Percentiles rank a stretch among this genome's conserved stretches.
Conservation (phyloP, 1,140 invertebrate genomes). For the Archivesica marissinica region DNA sequence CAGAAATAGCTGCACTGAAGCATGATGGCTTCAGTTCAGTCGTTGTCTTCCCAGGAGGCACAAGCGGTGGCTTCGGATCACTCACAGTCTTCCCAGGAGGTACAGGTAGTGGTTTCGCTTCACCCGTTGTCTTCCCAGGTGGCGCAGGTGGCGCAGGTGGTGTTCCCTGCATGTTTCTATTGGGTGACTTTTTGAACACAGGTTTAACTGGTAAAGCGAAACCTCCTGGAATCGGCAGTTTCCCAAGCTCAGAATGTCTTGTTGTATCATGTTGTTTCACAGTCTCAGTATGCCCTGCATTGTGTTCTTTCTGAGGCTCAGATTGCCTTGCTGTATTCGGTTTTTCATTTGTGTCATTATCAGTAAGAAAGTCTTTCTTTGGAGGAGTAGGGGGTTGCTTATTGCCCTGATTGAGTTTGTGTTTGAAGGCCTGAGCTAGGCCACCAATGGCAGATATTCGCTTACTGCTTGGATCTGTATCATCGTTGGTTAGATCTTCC, state of each 20-base stretch:
- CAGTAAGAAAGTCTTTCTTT: conserved; percentile 58
- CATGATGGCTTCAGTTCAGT: conserved; percentile 2
- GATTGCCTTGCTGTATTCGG: background rate
- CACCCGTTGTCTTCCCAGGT: background rate
- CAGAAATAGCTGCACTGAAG: background rate
- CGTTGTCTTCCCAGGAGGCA: conserved; percentile 10
- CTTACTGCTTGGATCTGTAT: background rate
- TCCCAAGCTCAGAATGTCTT: background rate
- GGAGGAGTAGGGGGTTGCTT: conserved; percentile 46
- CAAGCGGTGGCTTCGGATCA: background rate
- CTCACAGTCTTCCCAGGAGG: background rate
- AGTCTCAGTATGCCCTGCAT: background rate
- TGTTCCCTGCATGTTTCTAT: conserved; percentile 20
- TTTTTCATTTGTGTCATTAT: conserved; percentile 2
- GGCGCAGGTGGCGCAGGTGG: conserved; percentile 19
- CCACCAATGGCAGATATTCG: background rate
- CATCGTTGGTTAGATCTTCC: background rate
- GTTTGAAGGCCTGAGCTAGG: conserved; percentile 14
- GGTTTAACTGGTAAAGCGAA: background rate
- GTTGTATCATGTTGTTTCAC: background rate
- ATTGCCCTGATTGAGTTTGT: background rate
- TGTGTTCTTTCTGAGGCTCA: too few species aligned
- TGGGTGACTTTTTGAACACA: conserved; percentile 1
- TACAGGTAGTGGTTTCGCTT: background rate
- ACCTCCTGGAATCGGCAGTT: background rate